These are phyloP conservation scores for Acomys russatus DNA, from an alignment of 2,797 vertebrate genomes.

Conservation along the genomic window DNA sequence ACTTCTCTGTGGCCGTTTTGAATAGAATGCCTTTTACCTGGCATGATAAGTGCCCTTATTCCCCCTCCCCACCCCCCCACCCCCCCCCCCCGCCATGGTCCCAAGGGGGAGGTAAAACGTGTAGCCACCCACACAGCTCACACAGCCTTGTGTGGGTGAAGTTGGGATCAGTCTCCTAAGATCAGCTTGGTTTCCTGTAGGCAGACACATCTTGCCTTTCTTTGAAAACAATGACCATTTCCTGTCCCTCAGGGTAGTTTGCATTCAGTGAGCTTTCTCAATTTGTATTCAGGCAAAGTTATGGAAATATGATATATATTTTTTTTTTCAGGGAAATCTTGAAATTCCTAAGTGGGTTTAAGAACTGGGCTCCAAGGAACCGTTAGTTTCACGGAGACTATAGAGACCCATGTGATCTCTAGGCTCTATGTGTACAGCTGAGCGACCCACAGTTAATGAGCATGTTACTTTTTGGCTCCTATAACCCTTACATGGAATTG, in stretches of 20 bases:
- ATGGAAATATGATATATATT: conserved; percentile 82
- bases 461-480: conserved; percentile 82
- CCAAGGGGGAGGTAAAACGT: neutral
- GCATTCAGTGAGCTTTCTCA: conserved; percentile 73
- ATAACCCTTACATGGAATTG: conserved; percentile 66
- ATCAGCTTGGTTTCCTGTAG: conserved; percentile 58
- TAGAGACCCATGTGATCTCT: conserved; percentile 76
- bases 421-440: conserved; percentile 68
- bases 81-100: neutral
- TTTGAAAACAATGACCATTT: conserved; percentile 82
- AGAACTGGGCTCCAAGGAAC: conserved; percentile 76
- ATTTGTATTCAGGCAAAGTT: conserved; percentile 75
- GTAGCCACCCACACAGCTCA: neutral
- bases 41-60: neutral
- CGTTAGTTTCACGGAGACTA: conserved; percentile 78
- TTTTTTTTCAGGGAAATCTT: conserved; percentile 78
- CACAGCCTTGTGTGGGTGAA: neutral
- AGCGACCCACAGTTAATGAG: conserved; percentile 81
- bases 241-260: conserved; percentile 73
- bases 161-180: conserved; percentile 12
- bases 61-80: neutral
- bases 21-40: conserved; percentile 51
- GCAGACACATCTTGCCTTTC: conserved; percentile 59
- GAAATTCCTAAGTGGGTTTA: conserved; percentile 78
- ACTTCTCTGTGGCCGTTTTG: conserved; percentile 47